Conservation (phyloP, 2,113 vertebrate species). For the Microcebus lehilahytsara region DNA sequence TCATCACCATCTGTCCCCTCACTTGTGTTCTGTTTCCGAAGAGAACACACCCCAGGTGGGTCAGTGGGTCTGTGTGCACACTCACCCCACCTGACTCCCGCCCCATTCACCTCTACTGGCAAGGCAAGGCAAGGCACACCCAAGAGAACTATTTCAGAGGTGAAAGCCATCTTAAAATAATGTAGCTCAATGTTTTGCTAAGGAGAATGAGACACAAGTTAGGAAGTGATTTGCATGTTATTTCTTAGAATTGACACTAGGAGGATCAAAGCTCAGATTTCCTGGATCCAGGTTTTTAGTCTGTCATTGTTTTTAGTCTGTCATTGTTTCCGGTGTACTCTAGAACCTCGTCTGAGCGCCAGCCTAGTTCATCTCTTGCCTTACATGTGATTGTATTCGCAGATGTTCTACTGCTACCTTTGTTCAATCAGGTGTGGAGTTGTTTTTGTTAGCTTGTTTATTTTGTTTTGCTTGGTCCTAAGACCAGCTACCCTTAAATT, state of each 20-base stretch:
- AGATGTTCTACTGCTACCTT: neutral
- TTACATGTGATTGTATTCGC: neutral
- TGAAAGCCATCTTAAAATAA: neutral
- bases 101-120: neutral
- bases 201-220: neutral
- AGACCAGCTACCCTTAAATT: neutral
- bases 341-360: neutral
- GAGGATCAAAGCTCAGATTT: neutral
- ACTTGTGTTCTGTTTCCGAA: neutral
- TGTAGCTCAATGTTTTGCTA: neutral
- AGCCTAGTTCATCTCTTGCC: neutral
- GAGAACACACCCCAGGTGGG: neutral
- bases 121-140: neutral
- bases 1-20: neutral
- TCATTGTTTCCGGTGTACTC: neutral
- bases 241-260: neutral
- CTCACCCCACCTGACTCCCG: neutral
- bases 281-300: neutral
- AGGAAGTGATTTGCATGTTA: accelerated
- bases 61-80: too few species aligned
- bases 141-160: neutral
- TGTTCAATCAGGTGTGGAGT: neutral
- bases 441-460: neutral
- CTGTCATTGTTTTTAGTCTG: neutral
- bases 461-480: neutral